These are phyloP conservation scores for Lampris megalopsis DNA, from an alignment of 2,113 vertebrate genomes.

Conservation along the genomic window DNA sequence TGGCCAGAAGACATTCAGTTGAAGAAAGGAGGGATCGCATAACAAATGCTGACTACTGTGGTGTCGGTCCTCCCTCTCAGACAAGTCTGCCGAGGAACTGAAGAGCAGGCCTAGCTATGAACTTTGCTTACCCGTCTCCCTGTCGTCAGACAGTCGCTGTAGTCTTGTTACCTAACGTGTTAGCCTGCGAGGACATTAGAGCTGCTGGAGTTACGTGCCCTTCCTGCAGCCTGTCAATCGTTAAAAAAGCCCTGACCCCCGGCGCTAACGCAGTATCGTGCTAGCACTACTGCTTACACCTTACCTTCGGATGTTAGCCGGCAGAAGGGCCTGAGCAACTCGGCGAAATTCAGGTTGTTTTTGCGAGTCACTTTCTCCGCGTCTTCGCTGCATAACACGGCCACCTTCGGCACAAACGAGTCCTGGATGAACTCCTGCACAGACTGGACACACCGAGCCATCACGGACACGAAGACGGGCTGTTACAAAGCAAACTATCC, in stretches of 20 bases:
- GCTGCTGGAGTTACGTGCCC: too few relatives aligned
- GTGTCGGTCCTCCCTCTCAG: constrained; percentile 9
- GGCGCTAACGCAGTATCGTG: too few relatives aligned
- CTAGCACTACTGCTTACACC: constrained; percentile 31
- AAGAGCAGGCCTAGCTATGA: neutral
- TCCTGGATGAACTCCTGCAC: constrained; percentile 98
- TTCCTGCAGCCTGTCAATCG: too few relatives aligned
- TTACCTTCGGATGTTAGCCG: constrained; percentile 96
- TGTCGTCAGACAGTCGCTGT: constrained; percentile 25
- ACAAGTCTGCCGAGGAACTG: neutral
- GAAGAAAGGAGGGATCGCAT: neutral
- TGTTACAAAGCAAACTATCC: constrained; percentile 3
- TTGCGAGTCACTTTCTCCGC: constrained; percentile 91
- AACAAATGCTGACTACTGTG: neutral
- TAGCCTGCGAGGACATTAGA: neutral
- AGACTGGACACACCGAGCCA: constrained; percentile 96
- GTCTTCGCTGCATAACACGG: constrained; percentile 94
- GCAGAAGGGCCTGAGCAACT: constrained; percentile 95
- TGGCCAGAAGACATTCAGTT: neutral
- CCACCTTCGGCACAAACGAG: constrained; percentile 95
- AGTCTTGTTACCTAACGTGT: constrained; percentile 2
- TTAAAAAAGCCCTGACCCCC: too few relatives aligned
- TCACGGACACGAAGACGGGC: constrained; percentile 56
- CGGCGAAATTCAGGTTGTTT: constrained; percentile 93
- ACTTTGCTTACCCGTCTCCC: neutral